Conservation (phyloP, 2,113 vertebrate genomes). For the Arothron firmamentum region DNA sequence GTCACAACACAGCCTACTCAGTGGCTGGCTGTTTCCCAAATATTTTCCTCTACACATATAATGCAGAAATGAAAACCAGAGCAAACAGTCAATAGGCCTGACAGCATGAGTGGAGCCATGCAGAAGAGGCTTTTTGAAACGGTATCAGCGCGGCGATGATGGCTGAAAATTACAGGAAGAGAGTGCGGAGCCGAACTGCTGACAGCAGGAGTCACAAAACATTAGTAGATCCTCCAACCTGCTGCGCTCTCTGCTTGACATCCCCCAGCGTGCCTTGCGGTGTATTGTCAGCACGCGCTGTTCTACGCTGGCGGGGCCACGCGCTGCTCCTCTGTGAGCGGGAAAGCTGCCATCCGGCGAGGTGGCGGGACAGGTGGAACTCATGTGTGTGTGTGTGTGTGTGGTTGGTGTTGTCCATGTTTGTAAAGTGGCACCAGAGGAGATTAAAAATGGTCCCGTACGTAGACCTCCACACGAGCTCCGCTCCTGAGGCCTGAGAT, state of each 20-base stretch:
- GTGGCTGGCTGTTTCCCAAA: slow-evolving; percentile 22
- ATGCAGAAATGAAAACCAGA: slow-evolving; percentile 40
- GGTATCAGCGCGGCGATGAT: slow-evolving; percentile 39
- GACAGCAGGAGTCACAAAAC: slow-evolving; percentile 73
- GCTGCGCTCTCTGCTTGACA: slow-evolving; percentile 50
- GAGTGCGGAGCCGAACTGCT: slow-evolving; percentile 53
- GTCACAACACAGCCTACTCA: not conserved
- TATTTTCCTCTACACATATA: slow-evolving; percentile 34
- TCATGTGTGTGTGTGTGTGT: slow-evolving; percentile 48
- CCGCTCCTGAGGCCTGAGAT: slow-evolving; percentile 73
- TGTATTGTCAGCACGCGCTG: slow-evolving; percentile 65
- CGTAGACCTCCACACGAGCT: slow-evolving; percentile 58
- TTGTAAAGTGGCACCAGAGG: slow-evolving; percentile 78
- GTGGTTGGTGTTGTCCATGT: slow-evolving; percentile 57
- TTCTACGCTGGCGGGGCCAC: slow-evolving; percentile 57
- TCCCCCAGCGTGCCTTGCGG: slow-evolving; percentile 25
- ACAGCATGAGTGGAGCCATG: slow-evolving; percentile 35
- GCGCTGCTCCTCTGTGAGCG: slow-evolving; percentile 22
- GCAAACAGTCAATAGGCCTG: slow-evolving; percentile 27
- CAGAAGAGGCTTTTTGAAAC: slow-evolving; percentile 47
- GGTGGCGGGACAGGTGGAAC: slow-evolving; percentile 73
- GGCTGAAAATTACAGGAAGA: slow-evolving; percentile 55
- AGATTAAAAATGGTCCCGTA: slow-evolving; percentile 79
- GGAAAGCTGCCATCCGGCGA: slow-evolving; percentile 40
- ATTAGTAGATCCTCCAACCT: slow-evolving; percentile 56